Evolutionary conservation across 2,797 vertebrate species (phyloP).

Genomic region (Microtus obscurus): DNA sequence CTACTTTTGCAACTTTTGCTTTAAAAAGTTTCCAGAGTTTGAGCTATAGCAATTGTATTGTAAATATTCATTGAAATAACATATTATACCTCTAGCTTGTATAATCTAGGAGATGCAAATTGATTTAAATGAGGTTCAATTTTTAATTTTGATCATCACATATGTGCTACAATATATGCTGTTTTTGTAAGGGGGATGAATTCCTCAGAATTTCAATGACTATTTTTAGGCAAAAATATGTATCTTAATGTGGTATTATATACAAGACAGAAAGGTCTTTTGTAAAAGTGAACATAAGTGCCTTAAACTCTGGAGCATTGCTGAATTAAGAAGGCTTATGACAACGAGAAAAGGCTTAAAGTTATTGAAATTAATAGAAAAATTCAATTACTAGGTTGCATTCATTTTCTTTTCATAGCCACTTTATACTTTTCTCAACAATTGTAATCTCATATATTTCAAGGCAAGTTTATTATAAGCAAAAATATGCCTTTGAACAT

Average conservation of each 20-base stretch:
- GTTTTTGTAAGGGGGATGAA: slow-evolving; percentile 23
- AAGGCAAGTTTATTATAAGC: neutral
- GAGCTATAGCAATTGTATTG: neutral
- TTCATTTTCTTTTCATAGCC: neutral
- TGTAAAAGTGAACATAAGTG: slow-evolving; percentile 13
- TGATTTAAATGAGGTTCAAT: neutral
- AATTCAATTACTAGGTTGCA: slow-evolving; percentile 41
- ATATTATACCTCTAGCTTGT: neutral
- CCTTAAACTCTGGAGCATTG: neutral
- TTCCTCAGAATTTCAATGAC: neutral
- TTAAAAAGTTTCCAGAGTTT: slow-evolving; percentile 17
- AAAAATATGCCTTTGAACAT: neutral
- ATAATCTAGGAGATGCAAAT: neutral
- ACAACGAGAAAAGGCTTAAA: neutral
- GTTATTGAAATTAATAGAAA: neutral
- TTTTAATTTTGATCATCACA: slow-evolving; percentile 14
- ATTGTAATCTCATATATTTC: slow-evolving; percentile 9
- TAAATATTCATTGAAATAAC: slow-evolving; percentile 23
- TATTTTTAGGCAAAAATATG: slow-evolving; percentile 47
- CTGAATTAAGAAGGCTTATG: neutral
- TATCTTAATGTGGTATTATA: neutral
- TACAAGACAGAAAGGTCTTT: neutral
- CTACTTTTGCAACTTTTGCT: neutral
- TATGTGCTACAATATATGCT: slow-evolving; percentile 17
- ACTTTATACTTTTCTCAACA: neutral